Conservation (phyloP, 2,888 invertebrate species). For the Sminthurinus aureus region DNA sequence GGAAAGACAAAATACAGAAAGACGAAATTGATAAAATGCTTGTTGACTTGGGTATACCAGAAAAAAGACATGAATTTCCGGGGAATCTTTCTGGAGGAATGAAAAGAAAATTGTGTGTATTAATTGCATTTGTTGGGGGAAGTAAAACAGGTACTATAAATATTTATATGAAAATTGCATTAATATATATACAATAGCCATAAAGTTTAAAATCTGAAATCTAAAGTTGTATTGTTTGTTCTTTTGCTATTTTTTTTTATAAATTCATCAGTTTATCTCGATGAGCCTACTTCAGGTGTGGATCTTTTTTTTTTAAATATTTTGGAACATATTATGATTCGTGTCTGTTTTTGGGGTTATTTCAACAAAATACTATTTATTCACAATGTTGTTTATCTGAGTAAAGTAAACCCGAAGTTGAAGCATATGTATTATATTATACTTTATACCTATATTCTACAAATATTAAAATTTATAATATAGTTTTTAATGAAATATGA, state of each 20-base stretch:
- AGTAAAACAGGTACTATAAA: too few species aligned
- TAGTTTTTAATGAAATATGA: not conserved
- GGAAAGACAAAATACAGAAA: conserved; percentile 61
- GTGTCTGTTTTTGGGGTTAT: too few species aligned
- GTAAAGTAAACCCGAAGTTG: not conserved
- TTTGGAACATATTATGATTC: too few species aligned
- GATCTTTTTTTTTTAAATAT: not conserved
- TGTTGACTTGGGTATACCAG: conserved; percentile 63
- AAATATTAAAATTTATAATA: not conserved
- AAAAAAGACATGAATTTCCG: conserved; percentile 62
- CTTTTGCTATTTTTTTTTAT: not conserved
- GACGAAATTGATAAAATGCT: conserved; percentile 59
- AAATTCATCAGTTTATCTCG: conserved; percentile 3
- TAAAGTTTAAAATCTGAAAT: not conserved
- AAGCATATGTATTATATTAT: not conserved
- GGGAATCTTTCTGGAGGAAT: conserved; percentile 66
- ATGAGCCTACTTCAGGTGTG: conserved; percentile 5
- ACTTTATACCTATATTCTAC: not conserved
- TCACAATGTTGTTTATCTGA: too few species aligned
- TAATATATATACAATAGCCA: not conserved
- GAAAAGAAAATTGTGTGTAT: conserved; percentile 68
- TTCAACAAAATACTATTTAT: too few species aligned
- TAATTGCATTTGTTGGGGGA: conserved; percentile 68
- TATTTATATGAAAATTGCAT: not conserved
- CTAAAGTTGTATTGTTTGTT: too few species aligned